Conservation (phyloP, 2,888 invertebrate genomes). For the Clunio marinus region DNA sequence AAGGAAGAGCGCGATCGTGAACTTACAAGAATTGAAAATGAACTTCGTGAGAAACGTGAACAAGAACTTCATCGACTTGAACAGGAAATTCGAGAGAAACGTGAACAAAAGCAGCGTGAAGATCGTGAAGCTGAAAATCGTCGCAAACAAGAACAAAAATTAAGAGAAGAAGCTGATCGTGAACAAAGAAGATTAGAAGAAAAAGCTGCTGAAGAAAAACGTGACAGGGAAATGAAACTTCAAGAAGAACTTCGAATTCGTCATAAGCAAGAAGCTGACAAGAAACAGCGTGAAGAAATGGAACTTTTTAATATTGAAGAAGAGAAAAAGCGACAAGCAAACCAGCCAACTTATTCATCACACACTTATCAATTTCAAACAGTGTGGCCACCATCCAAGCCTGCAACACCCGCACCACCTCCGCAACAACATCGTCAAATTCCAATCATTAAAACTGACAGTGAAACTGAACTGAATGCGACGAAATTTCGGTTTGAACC, state of each 20-base stretch:
- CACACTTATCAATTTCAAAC: conserved; percentile 13
- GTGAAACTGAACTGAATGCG: conserved; percentile 16
- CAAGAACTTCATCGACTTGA: conserved; percentile 14
- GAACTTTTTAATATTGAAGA: conserved; percentile 27
- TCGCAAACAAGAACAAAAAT: not conserved
- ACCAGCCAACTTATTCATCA: conserved; percentile 1
- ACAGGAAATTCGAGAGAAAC: conserved; percentile 31
- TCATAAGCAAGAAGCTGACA: conserved; percentile 30
- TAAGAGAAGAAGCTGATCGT: conserved; percentile 19
- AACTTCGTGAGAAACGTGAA: conserved; percentile 20
- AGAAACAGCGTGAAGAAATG: conserved; percentile 24
- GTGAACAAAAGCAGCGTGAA: conserved; percentile 22
- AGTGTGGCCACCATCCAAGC: conserved; percentile 16
- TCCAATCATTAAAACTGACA: conserved; percentile 35
- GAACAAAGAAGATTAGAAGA: conserved; percentile 22
- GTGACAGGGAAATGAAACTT: not conserved
- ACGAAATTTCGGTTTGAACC: conserved; percentile 49
- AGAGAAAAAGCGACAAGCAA: conserved; percentile 21
- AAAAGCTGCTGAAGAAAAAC: not conserved
- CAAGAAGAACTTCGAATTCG: not conserved
- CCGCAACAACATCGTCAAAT: not conserved
- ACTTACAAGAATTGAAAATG: conserved; percentile 8
- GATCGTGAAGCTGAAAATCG: conserved; percentile 11
- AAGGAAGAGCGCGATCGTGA: conserved; percentile 33
- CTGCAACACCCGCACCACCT: conserved; percentile 2